Base-by-base conservation (phyloP, 2,888 invertebrate species). In the Hydrotaea diabolus region DNA sequence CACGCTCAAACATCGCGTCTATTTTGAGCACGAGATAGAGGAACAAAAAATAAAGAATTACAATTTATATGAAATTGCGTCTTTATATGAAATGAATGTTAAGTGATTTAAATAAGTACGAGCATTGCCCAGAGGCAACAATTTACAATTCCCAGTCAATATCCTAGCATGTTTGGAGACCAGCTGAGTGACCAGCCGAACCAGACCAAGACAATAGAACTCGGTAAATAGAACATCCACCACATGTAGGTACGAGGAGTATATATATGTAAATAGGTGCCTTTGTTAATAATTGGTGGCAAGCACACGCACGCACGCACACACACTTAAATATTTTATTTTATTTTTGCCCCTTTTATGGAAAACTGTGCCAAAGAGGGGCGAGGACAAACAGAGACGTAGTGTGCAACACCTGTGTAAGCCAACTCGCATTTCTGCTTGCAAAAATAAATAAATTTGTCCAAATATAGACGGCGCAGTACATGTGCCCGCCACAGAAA, bases 21-120 rank as follows among this genome's bases (percentile, higher is more conserved):
- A n/a, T 11, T 23, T 21, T 46, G 31, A n/a, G n/a, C n/a, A n/a
- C n/a, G n/a, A 62, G 46, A 31, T 7, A 31, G 31, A 31, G 31
- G n/a, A n/a, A n/a, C n/a, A 31, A 23, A 13, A 15, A 39, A 13
- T 19, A 15, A 39, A 66, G 43, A 77, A 57, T 19, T 23, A 77
- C 73, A 66, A 79, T 79, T 83, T 64, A 76, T 76, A 83, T 73
- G 76, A 83, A 83, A 72, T 83, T 79, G 76, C 82, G 72, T 79
- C 57, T 76, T 72, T 73, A 62, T 78, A 53, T 55, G 36, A 72
- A 83, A 69, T 69, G 43, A 69, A 43, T 69, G 69, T 69, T 69
- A 69, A 69, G 23, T 69, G 69, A 46, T 69, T 46, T 39, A 69
- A 69, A 69, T 43, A 43, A 43, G 31, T 69, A 69, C 23, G 36